Evolutionary conservation across 1,140 invertebrate species (phyloP).

Genomic region (Cephus cinctus): DNA sequence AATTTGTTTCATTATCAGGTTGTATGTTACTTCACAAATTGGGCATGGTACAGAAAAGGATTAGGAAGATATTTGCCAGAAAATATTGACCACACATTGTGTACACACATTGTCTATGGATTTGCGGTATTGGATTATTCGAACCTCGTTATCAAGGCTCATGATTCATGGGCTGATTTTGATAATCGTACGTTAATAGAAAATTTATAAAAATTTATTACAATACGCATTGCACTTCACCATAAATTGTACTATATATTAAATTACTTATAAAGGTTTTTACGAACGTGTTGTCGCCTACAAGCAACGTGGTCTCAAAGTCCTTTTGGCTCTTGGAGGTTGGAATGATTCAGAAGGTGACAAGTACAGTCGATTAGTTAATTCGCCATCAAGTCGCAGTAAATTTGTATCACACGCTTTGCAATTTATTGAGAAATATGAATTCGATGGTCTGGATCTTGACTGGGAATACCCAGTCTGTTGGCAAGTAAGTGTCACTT

Average conservation of each 20-base stretch:
- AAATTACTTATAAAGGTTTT: conserved; percentile 61
- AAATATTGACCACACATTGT: conserved; percentile 81
- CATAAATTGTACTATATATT: conserved; percentile 4
- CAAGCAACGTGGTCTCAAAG: conserved; percentile 79
- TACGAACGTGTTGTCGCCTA: conserved; percentile 78
- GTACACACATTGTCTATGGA: conserved; percentile 90
- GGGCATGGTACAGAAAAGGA: conserved; percentile 89
- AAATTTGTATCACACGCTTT: conserved; percentile 75
- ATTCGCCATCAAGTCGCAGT: conserved; percentile 67
- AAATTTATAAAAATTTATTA: not conserved
- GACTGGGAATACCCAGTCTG: conserved; percentile 93
- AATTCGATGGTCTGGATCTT: conserved; percentile 84
- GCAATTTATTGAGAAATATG: conserved; percentile 76
- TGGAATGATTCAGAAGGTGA: conserved; percentile 88
- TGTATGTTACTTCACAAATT: conserved; percentile 92
- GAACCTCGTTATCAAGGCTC: conserved; percentile 74
- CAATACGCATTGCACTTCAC: not conserved
- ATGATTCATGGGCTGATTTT: conserved; percentile 87
- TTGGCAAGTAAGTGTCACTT: conserved; percentile 69
- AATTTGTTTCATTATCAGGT: conserved; percentile 62
- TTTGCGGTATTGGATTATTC: conserved; percentile 84
- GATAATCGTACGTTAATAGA: conserved; percentile 69
- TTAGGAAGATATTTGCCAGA: conserved; percentile 79
- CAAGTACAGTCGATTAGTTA: conserved; percentile 81
- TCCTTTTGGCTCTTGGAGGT: conserved; percentile 80